Evolutionary conservation across 2,113 vertebrate genomes (phyloP).

Genomic region (Corvus moneduloides): DNA sequence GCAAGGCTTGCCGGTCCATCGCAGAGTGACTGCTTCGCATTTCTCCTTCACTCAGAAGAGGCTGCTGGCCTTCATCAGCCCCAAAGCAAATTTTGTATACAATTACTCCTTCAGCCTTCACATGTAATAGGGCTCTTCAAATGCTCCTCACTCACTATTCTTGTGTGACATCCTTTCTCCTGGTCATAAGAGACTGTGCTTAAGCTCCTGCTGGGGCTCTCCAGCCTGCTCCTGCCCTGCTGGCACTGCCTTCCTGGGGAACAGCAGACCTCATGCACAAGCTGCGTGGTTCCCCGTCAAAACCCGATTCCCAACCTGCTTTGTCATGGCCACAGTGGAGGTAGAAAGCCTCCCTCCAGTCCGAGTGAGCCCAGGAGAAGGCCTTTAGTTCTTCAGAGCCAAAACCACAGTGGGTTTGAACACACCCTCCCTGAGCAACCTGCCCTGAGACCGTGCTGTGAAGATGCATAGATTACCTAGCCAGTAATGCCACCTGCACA

Average conservation of each 20-base stretch:
- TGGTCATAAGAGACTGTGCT: not conserved
- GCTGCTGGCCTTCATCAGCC: not conserved
- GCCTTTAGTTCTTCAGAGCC: not conserved
- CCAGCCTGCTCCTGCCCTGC: not conserved
- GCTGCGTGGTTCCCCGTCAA: not conserved
- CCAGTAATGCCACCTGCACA: not conserved
- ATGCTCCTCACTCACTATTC: not conserved
- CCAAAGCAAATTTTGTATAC: not conserved
- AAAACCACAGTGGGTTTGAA: not conserved
- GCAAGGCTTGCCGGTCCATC: not conserved
- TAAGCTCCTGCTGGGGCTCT: not conserved
- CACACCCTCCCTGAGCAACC: not conserved
- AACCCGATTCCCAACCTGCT: not conserved
- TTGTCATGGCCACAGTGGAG: not conserved
- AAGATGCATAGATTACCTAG: not conserved
- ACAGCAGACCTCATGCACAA: not conserved
- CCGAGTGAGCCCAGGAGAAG: not conserved
- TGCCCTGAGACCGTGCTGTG: not conserved
- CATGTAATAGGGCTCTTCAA: not conserved
- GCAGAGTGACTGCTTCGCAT: not conserved
- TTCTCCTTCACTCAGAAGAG: not conserved
- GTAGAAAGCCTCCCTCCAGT: not conserved
- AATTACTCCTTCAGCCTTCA: not conserved
- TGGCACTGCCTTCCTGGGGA: not conserved
- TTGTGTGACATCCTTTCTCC: not conserved